These are phyloP conservation scores for Xanthorhoe spadicearia DNA, from an alignment of 2,888 invertebrate genomes.

Conservation along the genomic window DNA sequence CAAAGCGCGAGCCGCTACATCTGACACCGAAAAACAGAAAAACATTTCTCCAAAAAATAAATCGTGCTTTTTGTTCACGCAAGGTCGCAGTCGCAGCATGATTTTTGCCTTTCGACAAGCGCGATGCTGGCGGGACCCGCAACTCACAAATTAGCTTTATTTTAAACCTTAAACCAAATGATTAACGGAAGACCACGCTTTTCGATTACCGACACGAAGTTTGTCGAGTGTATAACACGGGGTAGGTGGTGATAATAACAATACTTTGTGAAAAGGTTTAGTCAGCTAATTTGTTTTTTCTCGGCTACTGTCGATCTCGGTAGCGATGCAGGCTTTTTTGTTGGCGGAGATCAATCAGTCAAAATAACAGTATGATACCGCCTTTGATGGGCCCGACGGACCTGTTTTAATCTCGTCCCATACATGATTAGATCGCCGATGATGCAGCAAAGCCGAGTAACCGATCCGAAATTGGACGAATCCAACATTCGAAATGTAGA, in stretches of 20 bases:
- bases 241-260: constrained; percentile 83
- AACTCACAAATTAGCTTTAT: constrained; percentile 46
- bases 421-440: constrained; percentile 83
- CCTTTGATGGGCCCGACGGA: constrained; percentile 82
- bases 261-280: constrained; percentile 84
- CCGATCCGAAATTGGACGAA: constrained; percentile 77
- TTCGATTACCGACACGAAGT: constrained; percentile 55
- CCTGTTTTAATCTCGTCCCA: constrained; percentile 83
- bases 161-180: constrained; percentile 62
- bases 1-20: constrained; percentile 83
- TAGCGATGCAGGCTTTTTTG: constrained; percentile 82
- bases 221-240: constrained; percentile 65
- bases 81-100: constrained; percentile 81
- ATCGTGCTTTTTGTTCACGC: constrained; percentile 77
- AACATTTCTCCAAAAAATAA: constrained; percentile 79
- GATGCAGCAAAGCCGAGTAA: constrained; percentile 80
- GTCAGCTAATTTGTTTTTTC: constrained; percentile 85
- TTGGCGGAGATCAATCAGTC: constrained; percentile 83
- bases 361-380: constrained; percentile 85
- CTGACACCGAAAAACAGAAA: constrained; percentile 79
- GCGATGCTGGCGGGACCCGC: constrained; percentile 57
- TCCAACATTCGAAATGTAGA: constrained; percentile 66
- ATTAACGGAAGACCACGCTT: constrained; percentile 51
- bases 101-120: constrained; percentile 79
- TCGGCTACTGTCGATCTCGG: constrained; percentile 84